phyloP scores from a whole-genome alignment of 2,113 vertebrate species.

The Saccopteryx bilineata region DNA sequence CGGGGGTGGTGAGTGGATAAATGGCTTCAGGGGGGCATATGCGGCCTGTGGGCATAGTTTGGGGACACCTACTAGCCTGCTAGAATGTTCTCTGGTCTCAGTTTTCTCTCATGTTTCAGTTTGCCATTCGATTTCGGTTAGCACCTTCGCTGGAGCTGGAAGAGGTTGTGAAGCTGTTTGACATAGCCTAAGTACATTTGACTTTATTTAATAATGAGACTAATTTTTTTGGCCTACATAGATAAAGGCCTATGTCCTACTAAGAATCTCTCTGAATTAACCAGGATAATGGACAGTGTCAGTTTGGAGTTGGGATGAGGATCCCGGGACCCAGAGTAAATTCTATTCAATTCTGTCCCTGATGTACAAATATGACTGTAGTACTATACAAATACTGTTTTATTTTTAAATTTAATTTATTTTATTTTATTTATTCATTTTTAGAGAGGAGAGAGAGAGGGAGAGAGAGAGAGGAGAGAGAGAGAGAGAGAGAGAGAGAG shows the following conservation, averaged over 20 bases:
- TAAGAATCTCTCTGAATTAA: neutral
- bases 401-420: too few species aligned
- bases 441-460: too few species aligned
- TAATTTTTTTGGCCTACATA: neutral
- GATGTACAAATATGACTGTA: neutral
- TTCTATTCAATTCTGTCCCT: neutral
- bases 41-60: too few species aligned
- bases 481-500: too few species aligned
- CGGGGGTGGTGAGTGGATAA: too few species aligned
- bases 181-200: neutral
- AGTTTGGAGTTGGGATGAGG: neutral
- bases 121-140: neutral
- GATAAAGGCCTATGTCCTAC: neutral
- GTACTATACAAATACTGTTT: neutral
- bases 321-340: neutral
- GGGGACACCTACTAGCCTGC: too few species aligned
- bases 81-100: neutral
- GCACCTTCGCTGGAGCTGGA: neutral
- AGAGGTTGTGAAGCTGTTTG: neutral
- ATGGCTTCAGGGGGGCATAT: too few species aligned
- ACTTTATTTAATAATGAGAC: constrained; percentile 23
- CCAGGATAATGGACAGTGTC: neutral
- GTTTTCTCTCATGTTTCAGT: neutral
- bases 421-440: too few species aligned
- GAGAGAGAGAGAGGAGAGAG: too few species aligned